phyloP scores from a whole-genome alignment of 2,888 invertebrate genomes.

The Rutpela maculata region DNA sequence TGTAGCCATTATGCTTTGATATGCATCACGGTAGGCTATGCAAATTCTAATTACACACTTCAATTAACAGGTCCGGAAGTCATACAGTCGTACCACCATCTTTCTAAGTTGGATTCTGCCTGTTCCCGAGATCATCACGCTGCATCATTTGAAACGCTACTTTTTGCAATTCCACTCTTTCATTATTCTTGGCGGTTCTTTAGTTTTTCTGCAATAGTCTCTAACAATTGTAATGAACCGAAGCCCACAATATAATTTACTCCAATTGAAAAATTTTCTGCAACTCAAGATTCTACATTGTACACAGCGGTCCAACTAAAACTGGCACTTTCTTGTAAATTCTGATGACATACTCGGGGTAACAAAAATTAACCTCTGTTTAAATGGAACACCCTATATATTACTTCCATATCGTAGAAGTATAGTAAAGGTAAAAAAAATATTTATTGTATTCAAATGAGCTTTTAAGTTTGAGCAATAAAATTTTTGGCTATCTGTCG shows the following conservation, averaged over 20 bases:
- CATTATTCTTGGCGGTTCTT: neutral
- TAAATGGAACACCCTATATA: too few relatives aligned
- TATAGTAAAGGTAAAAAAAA: too few relatives aligned
- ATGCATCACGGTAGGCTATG: slow-evolving; percentile 66
- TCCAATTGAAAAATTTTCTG: too few relatives aligned
- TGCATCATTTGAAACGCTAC: neutral
- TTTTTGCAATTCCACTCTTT: slow-evolving; percentile 6
- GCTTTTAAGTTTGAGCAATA: too few relatives aligned
- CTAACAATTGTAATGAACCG: neutral
- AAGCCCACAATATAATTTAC: neutral
- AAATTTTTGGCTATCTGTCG: too few relatives aligned
- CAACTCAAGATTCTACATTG: too few relatives aligned
- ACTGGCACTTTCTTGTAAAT: too few relatives aligned
- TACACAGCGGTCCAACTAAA: too few relatives aligned
- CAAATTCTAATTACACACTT: slow-evolving; percentile 67
- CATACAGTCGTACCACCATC: slow-evolving; percentile 40
- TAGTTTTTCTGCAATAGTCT: neutral
- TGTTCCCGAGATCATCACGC: slow-evolving; percentile 11
- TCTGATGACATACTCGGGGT: too few relatives aligned
- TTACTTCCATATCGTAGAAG: too few relatives aligned
- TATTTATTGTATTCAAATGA: too few relatives aligned
- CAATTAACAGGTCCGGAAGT: slow-evolving; percentile 64
- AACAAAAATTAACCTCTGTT: too few relatives aligned
- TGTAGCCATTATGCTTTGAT: slow-evolving; percentile 62
- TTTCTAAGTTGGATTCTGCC: slow-evolving; percentile 13